Conservation (phyloP, 2,113 vertebrate genomes). For the Myocastor coypus region DNA sequence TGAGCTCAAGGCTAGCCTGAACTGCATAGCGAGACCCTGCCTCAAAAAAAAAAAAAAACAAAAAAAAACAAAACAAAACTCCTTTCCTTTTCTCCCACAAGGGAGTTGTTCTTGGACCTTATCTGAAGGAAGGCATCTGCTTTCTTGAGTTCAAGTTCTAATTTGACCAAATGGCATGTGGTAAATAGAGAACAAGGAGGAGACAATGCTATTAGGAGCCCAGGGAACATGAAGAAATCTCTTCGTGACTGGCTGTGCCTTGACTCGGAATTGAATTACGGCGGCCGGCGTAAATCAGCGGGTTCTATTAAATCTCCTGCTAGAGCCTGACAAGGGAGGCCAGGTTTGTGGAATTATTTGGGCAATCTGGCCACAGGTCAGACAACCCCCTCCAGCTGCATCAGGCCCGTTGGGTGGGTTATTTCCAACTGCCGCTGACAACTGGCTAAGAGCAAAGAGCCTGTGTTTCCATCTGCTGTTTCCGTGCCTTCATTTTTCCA, state of each 20-base stretch:
- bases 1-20: too few species aligned
- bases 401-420: not conserved
- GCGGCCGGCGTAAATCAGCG: constrained; percentile 14
- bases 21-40: too few species aligned
- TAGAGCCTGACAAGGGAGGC: constrained; percentile 20
- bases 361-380: constrained; percentile 45
- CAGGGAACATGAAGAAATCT: constrained; percentile 65
- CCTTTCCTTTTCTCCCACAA: not conserved
- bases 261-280: constrained; percentile 72
- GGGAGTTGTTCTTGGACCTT: constrained; percentile 59
- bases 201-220: constrained; percentile 77
- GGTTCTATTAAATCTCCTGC: constrained; percentile 60
- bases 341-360: not conserved
- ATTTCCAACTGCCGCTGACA: constrained; percentile 53
- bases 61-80: too few species aligned
- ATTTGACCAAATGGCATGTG: constrained; percentile 77
- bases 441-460: constrained; percentile 47
- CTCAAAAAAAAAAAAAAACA: too few species aligned
- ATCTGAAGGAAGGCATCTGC: constrained; percentile 78
- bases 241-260: constrained; percentile 21
- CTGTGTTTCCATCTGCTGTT: constrained; percentile 29
- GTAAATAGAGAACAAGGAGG: constrained; percentile 66
- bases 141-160: constrained; percentile 71
- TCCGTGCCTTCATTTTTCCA: constrained; percentile 43
- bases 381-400: constrained; percentile 16